These are phyloP conservation scores for Zygogramma bicolorata DNA, from an alignment of 2,888 invertebrate species.

Conservation along the genomic window DNA sequence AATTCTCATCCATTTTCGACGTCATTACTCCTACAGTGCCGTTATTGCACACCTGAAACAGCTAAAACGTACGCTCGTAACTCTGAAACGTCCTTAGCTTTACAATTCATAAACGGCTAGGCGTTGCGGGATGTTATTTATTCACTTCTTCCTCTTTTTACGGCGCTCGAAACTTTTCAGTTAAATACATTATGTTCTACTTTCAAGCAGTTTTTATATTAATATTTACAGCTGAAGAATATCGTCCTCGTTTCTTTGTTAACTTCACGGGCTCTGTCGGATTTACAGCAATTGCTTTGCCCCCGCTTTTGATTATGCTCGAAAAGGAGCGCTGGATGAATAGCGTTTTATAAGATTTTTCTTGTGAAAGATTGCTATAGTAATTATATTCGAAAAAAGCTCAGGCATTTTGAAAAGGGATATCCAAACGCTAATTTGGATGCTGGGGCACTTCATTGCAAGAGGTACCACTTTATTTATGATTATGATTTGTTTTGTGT, in stretches of 20 bases:
- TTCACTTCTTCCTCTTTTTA: conserved; percentile 25
- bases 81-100: neutral
- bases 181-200: conserved; percentile 34
- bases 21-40: too few species aligned
- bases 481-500: too few species aligned
- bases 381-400: neutral
- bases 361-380: neutral
- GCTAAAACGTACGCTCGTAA: neutral
- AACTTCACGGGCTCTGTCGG: conserved; percentile 20
- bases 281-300: conserved; percentile 21
- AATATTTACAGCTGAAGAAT: conserved; percentile 31
- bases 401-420: neutral
- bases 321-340: neutral
- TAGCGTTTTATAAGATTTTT: neutral
- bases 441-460: too few species aligned
- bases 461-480: too few species aligned
- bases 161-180: conserved; percentile 29
- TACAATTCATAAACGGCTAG: conserved; percentile 17
- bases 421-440: neutral
- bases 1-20: too few species aligned
- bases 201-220: conserved; percentile 34
- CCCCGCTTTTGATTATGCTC: conserved; percentile 7
- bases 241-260: conserved; percentile 23
- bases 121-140: conserved; percentile 23
- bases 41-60: neutral